phyloP scores from a whole-genome alignment of 2,888 invertebrate species.

The Bedellia somnulentella region DNA sequence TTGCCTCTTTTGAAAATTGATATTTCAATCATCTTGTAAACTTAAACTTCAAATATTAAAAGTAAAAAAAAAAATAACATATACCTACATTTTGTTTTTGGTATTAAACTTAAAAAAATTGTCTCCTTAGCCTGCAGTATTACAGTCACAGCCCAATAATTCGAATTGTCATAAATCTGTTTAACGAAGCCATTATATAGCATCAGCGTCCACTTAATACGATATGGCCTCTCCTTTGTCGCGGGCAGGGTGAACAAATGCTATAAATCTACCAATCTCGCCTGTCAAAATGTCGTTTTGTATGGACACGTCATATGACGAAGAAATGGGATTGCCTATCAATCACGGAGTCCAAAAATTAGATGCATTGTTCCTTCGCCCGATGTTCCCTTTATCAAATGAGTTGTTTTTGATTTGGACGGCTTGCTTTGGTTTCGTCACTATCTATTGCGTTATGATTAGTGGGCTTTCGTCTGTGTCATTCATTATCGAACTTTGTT shows the following conservation, averaged over 20 bases:
- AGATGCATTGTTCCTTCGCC: conserved; percentile 38
- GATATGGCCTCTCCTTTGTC: conserved; percentile 19
- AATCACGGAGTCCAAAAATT: conserved; percentile 44
- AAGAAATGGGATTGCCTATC: conserved; percentile 29
- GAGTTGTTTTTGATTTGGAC: conserved; percentile 30
- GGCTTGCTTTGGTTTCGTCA: no score
- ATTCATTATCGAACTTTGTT: no score
- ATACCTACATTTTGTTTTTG: no score
- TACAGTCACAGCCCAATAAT: no score
- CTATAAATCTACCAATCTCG: conserved; percentile 27
- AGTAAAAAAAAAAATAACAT: no score
- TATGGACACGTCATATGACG: conserved; percentile 29
- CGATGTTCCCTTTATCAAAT: conserved; percentile 31
- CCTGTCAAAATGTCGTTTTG: conserved; percentile 22
- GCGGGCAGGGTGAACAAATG: conserved; percentile 12
- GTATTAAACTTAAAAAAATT: no score
- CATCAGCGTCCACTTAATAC: conserved; percentile 20
- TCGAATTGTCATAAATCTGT: conserved; percentile 6
- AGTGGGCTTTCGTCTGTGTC: no score
- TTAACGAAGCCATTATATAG: conserved; percentile 11
- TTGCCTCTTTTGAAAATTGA: no score
- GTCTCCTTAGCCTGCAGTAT: no score
- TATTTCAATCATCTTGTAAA: no score
- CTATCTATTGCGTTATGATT: no score
- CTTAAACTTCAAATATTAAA: no score